Evolutionary conservation across 2,888 invertebrate species (phyloP), one percentile per base, ranked within the genome.

Genomic region (Crocallis elinguaria): DNA sequence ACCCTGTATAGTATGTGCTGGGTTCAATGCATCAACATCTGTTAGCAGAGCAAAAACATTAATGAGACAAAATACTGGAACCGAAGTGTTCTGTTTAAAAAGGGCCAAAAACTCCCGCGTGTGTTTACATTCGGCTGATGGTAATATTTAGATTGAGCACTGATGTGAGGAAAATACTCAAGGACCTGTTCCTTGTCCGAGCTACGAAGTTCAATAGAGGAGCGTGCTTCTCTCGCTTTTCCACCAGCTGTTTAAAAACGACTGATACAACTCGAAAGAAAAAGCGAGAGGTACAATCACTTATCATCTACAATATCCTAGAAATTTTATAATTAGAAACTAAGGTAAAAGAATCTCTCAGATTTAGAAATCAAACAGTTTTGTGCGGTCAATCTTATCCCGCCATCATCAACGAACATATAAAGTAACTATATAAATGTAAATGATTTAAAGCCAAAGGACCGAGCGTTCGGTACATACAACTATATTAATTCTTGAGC

Each of bases 311-410:
- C 53, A 60, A 60, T 57, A 64, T 69, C n/a, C n/a, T n/a, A n/a
- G n/a, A n/a, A n/a, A 37, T 19, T 39, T 49, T 43, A 36, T 41
- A 42, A 46, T 49, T 39, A 52, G 6, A 71, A 68, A 43, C 38
- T 41, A 57, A 52, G 23, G 23, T 44, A 49, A 57, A 62, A 59
- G 54, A 79, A 81, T 82, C 80, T 79, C 77, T 73, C 66, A 77
- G 75, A 77, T 77, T 72, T 70, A 57, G 60, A 75, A 76, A 73
- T 66, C 52, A 66, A 71, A 70, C 59, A 51, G 61, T 71, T 82
- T 82, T 75, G 84, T 79, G 84, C 84, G 82, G 78, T 37, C 64
- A 61, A 60, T 65, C 55, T 61, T 52, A 68, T 66, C 57, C 75
- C 77, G 75, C 77, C 45, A 43, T 49, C 45, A 43, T 49, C 55